A percentile compares a stretch with the other conserved stretches of the same genome.
Evolutionary conservation across 2,113 vertebrate species (phyloP).

Genomic region (Petroica traversi): DNA sequence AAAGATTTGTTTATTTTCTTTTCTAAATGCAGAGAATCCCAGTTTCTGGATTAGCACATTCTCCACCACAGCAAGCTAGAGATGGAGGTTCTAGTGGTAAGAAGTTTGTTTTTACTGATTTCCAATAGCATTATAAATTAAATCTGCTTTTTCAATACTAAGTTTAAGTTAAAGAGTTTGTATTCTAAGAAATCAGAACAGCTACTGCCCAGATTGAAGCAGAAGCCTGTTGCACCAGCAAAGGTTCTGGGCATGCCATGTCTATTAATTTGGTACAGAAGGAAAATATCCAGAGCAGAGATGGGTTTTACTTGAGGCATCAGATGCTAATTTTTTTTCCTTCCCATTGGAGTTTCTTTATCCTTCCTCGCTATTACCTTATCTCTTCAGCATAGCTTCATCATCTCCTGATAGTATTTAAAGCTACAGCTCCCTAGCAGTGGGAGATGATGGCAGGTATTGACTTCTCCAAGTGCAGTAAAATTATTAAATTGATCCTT

Average conservation of each 20-base stretch:
- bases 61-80: constrained; percentile 74
- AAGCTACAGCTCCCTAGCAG: not conserved
- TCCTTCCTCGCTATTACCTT: not conserved
- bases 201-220: not conserved
- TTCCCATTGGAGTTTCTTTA: not conserved
- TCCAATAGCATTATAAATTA: not conserved
- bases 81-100: constrained; percentile 90
- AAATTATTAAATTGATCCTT: not conserved
- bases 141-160: not conserved
- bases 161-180: not conserved
- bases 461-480: not conserved
- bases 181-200: not conserved
- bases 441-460: not conserved
- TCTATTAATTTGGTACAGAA: not conserved
- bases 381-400: not conserved
- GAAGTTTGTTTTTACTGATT: not conserved
- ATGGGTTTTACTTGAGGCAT: not conserved
- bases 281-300: not conserved
- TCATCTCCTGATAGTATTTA: not conserved
- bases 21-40: constrained; percentile 69
- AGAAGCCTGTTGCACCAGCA: not conserved
- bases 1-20: constrained; percentile 27
- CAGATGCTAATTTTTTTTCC: not conserved
- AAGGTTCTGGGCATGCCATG: not conserved
- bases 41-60: constrained; percentile 65